A percentile compares a stretch with the other conserved stretches of the same genome.
phyloP scores from a whole-genome alignment of 1,140 invertebrate species.

The Sarcophaga bullata region DNA sequence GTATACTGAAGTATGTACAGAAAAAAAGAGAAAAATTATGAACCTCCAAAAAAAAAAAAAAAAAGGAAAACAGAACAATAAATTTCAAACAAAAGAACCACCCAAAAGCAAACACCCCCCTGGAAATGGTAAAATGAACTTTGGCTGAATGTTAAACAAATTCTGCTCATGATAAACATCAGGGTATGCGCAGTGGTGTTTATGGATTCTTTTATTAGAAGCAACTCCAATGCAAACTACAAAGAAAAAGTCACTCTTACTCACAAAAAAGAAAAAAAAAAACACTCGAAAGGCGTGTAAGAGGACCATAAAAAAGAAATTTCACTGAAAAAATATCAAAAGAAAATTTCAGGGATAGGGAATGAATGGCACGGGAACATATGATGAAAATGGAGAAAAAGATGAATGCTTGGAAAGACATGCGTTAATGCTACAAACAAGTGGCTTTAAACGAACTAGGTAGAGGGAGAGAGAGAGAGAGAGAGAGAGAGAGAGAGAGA shows the following conservation, averaged over 20 bases:
- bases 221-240: no score
- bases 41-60: not conserved
- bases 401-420: constrained; percentile 18
- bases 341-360: not conserved
- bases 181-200: not conserved
- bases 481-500: no score
- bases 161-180: not conserved
- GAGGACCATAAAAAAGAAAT: constrained; percentile 6
- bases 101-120: constrained; percentile 31
- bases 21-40: not conserved
- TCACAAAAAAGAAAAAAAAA: not conserved
- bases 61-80: not conserved
- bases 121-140: not conserved
- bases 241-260: not conserved
- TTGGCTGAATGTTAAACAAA: no score
- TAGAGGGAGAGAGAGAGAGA: no score
- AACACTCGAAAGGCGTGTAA: constrained; percentile 26
- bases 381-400: not conserved
- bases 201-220: not conserved
- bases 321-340: constrained; percentile 17
- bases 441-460: not conserved
- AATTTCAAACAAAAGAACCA: not conserved
- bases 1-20: not conserved
- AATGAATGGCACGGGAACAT: constrained; percentile 7
- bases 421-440: constrained; percentile 26